Conservation (phyloP, 1,140 invertebrate species). For the Brachionus rotundiformis region DNA sequence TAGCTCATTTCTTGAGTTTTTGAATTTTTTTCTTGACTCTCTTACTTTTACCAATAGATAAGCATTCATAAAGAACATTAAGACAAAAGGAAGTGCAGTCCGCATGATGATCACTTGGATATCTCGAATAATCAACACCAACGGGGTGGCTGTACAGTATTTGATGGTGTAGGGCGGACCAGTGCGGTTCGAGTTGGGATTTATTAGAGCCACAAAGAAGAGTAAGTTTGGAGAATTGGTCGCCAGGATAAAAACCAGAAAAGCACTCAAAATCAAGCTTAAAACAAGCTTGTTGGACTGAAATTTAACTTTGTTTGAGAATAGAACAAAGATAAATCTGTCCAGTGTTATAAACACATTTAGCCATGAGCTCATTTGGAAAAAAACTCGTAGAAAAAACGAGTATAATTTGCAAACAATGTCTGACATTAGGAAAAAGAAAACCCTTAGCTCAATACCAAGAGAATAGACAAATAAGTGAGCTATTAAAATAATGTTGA, state of each 20-base stretch:
- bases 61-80: neutral
- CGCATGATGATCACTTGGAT: neutral
- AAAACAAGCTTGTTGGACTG: neutral
- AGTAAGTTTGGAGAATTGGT: too few species aligned
- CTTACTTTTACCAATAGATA: neutral
- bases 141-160: neutral
- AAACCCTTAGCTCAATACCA: neutral
- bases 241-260: too few species aligned
- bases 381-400: constrained; percentile 1
- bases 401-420: neutral
- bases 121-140: neutral
- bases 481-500: neutral
- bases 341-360: neutral
- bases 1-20: neutral
- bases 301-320: neutral
- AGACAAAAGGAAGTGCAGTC: neutral
- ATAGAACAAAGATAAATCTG: neutral
- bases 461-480: neutral
- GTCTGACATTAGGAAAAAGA: neutral
- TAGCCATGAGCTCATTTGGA: constrained; percentile 11
- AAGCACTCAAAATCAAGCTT: too few species aligned
- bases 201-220: neutral
- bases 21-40: neutral
- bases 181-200: neutral
- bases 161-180: neutral